A percentile compares a stretch with the other conserved stretches of the same genome.
These are phyloP conservation scores for Catostylus mosaicus DNA, from an alignment of 30 jellyfish, hydroid and myxozoan species.

Conservation along the genomic window DNA sequence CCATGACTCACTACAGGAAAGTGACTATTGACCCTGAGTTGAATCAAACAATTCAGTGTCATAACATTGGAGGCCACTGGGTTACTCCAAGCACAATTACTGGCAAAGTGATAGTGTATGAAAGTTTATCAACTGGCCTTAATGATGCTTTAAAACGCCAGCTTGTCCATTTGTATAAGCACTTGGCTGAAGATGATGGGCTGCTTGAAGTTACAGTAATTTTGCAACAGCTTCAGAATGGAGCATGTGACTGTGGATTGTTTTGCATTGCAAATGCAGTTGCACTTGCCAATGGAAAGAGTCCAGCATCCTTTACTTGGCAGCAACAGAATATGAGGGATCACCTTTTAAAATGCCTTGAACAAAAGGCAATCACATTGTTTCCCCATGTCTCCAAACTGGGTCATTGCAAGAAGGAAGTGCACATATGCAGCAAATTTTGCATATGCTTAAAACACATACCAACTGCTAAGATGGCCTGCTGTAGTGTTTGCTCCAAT, in stretches of 20 bases:
- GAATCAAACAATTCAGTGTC: conserved; percentile 42
- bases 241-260: conserved; percentile 56
- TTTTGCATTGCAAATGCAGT: conserved; percentile 45
- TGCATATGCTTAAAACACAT: too few species aligned
- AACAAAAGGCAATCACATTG: not conserved
- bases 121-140: conserved; percentile 22
- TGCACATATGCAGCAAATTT: too few species aligned
- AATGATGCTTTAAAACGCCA: conserved; percentile 41
- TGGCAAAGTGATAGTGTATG: conserved; percentile 26
- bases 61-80: conserved; percentile 50
- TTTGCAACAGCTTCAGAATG: conserved; percentile 37
- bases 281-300: conserved; percentile 30
- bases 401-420: too few species aligned
- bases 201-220: conserved; percentile 12
- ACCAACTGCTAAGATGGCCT: too few species aligned
- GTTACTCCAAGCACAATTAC: conserved; percentile 29
- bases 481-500: too few species aligned
- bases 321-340: conserved; percentile 31
- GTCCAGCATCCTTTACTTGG: conserved; percentile 34
- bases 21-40: conserved; percentile 17
- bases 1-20: conserved; percentile 18
- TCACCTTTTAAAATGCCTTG: conserved; percentile 29
- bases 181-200: conserved; percentile 34
- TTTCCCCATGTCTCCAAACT: too few species aligned
- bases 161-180: conserved; percentile 32